Evolutionary conservation across 2,888 invertebrate species (phyloP).

Genomic region (Hyles lineata): DNA sequence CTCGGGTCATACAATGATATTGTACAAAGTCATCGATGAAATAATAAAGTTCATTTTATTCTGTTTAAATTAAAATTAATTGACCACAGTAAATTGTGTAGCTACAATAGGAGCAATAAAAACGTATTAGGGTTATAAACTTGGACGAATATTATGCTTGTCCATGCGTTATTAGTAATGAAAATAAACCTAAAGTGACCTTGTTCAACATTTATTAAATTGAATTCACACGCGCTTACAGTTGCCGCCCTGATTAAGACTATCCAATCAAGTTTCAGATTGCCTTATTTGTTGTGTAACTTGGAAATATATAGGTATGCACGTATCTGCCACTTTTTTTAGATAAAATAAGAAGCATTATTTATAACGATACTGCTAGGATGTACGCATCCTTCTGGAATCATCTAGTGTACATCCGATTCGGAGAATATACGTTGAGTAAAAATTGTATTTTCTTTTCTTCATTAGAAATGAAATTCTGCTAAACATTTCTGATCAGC

Average conservation of each 20-base stretch:
- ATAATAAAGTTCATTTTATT: neutral
- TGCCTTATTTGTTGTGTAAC: neutral
- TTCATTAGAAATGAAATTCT: no score
- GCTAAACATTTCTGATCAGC: no score
- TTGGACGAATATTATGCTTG: no score
- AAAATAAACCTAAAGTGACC: no score
- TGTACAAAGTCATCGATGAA: neutral
- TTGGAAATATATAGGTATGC: neutral
- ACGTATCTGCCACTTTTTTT: neutral
- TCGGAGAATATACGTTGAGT: no score
- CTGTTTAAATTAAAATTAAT: neutral
- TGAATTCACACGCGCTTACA: no score
- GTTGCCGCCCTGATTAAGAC: neutral
- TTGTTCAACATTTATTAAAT: no score
- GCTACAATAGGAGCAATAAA: neutral
- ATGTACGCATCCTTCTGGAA: no score
- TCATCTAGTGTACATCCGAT: no score
- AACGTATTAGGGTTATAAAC: no score
- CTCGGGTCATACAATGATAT: constrained; percentile 32
- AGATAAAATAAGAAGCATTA: neutral
- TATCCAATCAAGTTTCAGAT: neutral
- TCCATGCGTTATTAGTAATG: no score
- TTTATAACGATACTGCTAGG: neutral
- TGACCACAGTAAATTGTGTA: neutral
- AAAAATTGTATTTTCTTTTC: no score